Evolutionary conservation across 2,113 vertebrate species (phyloP).

Genomic region (Saguinus imperator): DNA sequence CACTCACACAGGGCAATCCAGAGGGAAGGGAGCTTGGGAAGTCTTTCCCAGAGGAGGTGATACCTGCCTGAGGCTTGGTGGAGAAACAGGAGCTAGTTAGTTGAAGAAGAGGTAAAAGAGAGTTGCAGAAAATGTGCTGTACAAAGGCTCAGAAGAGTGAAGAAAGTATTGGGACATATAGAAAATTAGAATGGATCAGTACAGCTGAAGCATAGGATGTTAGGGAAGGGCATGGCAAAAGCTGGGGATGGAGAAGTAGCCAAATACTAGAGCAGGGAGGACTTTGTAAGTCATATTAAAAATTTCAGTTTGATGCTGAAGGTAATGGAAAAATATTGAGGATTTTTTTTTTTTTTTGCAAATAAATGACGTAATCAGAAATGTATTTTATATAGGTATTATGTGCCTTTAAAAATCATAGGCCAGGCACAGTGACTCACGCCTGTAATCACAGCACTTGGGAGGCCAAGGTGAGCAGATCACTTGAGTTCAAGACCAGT

Average conservation of each 20-base stretch:
- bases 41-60: background rate
- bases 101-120: background rate
- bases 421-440: no score
- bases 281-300: background rate
- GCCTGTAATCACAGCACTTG: no score
- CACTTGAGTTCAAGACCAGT: no score
- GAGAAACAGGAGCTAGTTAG: background rate
- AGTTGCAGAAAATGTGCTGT: background rate
- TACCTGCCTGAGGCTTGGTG: background rate
- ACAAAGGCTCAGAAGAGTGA: background rate
- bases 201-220: background rate
- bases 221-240: background rate
- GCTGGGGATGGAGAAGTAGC: background rate
- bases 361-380: background rate
- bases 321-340: background rate
- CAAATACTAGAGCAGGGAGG: background rate
- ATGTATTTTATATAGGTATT: no score
- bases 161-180: background rate
- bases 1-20: background rate
- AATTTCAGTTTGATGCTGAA: background rate
- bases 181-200: background rate
- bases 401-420: no score
- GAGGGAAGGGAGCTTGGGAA: background rate
- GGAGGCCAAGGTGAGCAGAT: no score
- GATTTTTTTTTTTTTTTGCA: background rate